phyloP scores from a whole-genome alignment of 2,113 vertebrate species.

The Cochlearius cochlearius region DNA sequence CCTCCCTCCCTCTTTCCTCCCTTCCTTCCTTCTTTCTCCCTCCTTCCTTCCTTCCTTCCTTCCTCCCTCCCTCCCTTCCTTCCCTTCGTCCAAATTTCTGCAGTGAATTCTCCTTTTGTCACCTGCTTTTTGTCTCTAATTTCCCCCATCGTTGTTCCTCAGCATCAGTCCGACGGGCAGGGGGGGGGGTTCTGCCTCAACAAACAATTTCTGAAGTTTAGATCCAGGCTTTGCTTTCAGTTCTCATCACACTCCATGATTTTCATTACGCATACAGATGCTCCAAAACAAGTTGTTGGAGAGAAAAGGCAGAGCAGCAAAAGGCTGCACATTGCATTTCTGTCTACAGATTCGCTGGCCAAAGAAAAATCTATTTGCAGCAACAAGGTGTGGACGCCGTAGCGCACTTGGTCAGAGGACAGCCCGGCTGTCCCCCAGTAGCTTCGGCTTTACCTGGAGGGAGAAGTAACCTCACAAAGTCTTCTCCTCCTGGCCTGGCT shows the following conservation, averaged over 20 bases:
- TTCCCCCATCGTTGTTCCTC: background rate
- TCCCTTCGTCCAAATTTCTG: background rate
- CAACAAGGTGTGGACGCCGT: background rate
- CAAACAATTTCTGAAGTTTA: background rate
- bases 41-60: background rate
- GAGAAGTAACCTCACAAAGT: slow-evolving; percentile 35
- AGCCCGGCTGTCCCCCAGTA: background rate
- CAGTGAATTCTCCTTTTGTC: background rate
- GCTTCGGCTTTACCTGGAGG: background rate
- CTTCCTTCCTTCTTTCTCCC: background rate
- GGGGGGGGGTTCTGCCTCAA: background rate
- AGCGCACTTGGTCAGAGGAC: background rate
- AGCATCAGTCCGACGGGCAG: background rate
- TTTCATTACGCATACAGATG: background rate
- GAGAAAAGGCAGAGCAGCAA: background rate
- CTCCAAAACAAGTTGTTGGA: slow-evolving; percentile 8
- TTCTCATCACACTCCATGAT: background rate
- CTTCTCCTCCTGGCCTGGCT: slow-evolving; percentile 26
- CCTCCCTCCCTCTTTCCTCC: background rate
- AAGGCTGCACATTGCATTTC: slow-evolving; percentile 10
- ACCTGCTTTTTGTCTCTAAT: background rate
- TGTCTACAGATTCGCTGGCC: background rate
- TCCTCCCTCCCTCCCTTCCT: background rate
- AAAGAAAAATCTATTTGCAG: slow-evolving; percentile 41
- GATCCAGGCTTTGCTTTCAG: background rate